Evolutionary conservation across 2,113 vertebrate genomes (phyloP), one percentile per base, ranked within the genome.

Genomic region (Callopanchax toddi): DNA sequence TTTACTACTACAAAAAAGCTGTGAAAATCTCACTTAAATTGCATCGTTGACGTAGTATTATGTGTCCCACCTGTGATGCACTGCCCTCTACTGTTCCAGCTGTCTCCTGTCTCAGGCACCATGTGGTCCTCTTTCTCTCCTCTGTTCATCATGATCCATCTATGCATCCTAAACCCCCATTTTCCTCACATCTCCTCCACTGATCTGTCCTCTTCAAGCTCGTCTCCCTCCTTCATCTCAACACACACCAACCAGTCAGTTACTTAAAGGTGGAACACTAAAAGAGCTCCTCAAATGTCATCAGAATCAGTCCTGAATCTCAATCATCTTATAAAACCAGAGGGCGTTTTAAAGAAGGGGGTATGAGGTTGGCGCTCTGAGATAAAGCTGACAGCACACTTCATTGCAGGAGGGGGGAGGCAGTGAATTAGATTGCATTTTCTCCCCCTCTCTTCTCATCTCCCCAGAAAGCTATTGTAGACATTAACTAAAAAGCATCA

Each of bases 311-410:
- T 44, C 84, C 77, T 69, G 71, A 87, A 86, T 87, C 86, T 91
- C 82, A 86, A 85, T 89, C 88, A 88, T 82, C 76, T 85, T 58
- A 79, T 75, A 50, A 58, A 77, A 67, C 59, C 22, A 56, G 56
- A 9, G 51, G 49, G 65, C 42, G 40, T 42, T 36, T 36, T 48
- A 20, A 42, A 51, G 60, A 40, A 44, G 60, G 29, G 59, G 65
- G 29, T 52, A 13, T 16, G 36, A 50, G 54, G 62, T 74, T 62
- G 74, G 74, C 58, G 80, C 59, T 73, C 60, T 59, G 76, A 86
- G 84, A 91, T 91, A 87, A 89, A 88, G 85, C 86, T 89, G 88
- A 87, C 89, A 86, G 88, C 84, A 87, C 87, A 89, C 86, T 91
- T 91, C 78, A 88, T 81, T 79, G 64, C 56, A 65, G 74, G 62